Evolutionary conservation across 2,888 invertebrate genomes (phyloP).

Genomic region (Cerastis leucographa): DNA sequence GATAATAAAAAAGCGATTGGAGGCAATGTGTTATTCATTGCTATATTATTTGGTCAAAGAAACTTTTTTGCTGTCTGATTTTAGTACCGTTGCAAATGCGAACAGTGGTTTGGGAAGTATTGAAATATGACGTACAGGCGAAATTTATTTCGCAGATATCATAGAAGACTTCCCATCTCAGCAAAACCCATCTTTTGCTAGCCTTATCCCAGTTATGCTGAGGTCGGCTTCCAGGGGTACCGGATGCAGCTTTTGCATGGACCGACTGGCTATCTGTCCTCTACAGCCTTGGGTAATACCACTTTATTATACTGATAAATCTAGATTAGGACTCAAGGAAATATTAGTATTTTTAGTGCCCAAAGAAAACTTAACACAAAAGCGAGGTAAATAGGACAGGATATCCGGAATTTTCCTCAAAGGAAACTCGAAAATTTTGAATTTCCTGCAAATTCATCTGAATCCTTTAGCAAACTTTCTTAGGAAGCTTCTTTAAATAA

Average conservation of each 20-base stretch:
- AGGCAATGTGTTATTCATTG: conserved; percentile 10
- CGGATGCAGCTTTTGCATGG: background rate
- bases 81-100: conserved; percentile 27
- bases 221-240: background rate
- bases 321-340: background rate
- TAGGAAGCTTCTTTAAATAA: background rate
- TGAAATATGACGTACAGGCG: conserved; percentile 10
- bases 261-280: background rate
- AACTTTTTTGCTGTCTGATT: conserved; percentile 29
- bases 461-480: conserved; percentile 23
- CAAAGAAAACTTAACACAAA: conserved; percentile 27
- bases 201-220: background rate
- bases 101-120: conserved; percentile 9
- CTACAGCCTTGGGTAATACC: background rate
- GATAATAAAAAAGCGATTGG: conserved; percentile 42
- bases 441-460: conserved; percentile 33
- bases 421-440: conserved; percentile 19
- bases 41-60: conserved; percentile 20
- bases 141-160: background rate
- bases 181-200: background rate
- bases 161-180: background rate
- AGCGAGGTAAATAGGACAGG: conserved; percentile 35
- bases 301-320: background rate
- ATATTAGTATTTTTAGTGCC: background rate
- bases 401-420: conserved; percentile 37